Base-by-base conservation (phyloP, 1,140 invertebrate species). In the Drosophila tristis region DNA sequence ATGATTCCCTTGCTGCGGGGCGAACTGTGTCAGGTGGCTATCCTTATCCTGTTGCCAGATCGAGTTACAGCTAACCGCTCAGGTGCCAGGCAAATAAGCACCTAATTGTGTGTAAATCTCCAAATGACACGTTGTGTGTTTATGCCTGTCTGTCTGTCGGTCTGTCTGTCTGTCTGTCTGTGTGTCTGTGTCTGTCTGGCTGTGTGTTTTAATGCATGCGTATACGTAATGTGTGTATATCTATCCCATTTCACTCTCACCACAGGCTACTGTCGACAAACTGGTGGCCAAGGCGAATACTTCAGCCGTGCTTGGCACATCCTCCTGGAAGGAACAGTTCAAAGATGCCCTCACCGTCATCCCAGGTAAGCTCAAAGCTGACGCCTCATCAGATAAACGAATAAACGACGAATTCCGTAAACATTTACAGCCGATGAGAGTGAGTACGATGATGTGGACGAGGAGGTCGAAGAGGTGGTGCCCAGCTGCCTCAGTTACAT, bases 271-370 rank as follows among this genome's bases (percentile, higher is more conserved):
- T 49, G 98, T 99, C 49, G 98, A 99, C 93, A 99, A 99, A 93
- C 94, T 99, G 90, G 96, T 99, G 63, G 97, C 99, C 93, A 96
- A 98, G 90, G 98, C 98, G 25, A 99, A 99, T 92, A 96, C 97
- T 23, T 98, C 98, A 6, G 94, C 98, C 68, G 95, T 98, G 49
- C 96, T 99, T 50, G 98, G 98, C 31, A 98, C 98, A 15, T 98
- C 97, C 13, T 98, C 98, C 0, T 99, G 99, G 99, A 98, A 96
- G 92, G 98, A 99, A 92, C 98, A 99, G 93, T 99, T 99, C 92
- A 94, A 97, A 77, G 98, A 99, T 93, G 99, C 98, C 8, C 93
- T 99, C 60, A 98, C 97, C 4, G 98, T 99, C 20, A 98, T 96
- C 85, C 95, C 97, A 91, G 98, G 98, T 95, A 93, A 92, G 90